Conservation (phyloP, 2,113 vertebrate species). For the Bothrops jararaca region DNA sequence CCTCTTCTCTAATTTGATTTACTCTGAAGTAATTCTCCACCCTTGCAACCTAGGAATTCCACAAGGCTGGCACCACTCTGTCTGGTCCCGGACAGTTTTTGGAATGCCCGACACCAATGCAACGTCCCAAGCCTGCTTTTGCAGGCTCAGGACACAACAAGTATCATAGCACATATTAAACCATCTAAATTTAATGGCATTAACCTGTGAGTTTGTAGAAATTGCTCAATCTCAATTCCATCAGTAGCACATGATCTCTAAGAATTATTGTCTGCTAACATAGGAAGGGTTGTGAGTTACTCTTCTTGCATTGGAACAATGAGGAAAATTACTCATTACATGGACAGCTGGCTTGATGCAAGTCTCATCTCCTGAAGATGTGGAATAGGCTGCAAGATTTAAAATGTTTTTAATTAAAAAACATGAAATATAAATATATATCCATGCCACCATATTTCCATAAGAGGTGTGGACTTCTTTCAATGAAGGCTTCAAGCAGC, state of each 20-base stretch:
- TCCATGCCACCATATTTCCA: neutral
- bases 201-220: neutral
- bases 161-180: neutral
- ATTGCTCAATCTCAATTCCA: neutral
- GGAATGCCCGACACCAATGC: no score
- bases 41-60: no score
- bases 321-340: neutral
- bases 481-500: neutral
- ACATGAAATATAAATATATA: neutral
- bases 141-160: no score
- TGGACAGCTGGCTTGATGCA: neutral
- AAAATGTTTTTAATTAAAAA: neutral
- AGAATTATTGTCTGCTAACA: neutral
- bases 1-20: no score
- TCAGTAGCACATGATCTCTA: neutral
- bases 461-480: neutral
- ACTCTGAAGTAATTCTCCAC: no score
- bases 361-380: neutral
- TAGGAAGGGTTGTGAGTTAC: neutral
- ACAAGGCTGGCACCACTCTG: no score
- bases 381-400: neutral
- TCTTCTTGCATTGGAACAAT: neutral
- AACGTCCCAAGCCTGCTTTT: no score
- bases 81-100: no score
- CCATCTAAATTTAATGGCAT: neutral